phyloP scores from a whole-genome alignment of 2,888 invertebrate species.

The Syrphus vitripennis region DNA sequence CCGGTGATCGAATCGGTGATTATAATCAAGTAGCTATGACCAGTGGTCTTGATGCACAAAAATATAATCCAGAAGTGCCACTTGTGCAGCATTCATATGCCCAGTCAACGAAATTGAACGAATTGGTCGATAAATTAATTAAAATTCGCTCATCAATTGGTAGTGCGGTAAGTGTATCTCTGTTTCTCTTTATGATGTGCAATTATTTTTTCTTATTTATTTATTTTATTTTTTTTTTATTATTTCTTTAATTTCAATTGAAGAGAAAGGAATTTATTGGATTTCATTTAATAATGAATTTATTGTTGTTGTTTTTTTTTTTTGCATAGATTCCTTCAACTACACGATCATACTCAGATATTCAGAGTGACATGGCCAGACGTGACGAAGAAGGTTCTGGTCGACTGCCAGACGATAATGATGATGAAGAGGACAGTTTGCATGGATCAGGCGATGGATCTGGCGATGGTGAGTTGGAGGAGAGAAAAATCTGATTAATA shows the following conservation, averaged over 20 bases:
- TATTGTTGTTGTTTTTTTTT: no score
- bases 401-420: slow-evolving; percentile 75
- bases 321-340: slow-evolving; percentile 78
- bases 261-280: slow-evolving; percentile 38
- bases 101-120: slow-evolving; percentile 78
- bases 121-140: slow-evolving; percentile 79
- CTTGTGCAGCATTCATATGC: slow-evolving; percentile 75
- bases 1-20: slow-evolving; percentile 80
- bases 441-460: slow-evolving; percentile 80
- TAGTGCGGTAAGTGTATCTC: slow-evolving; percentile 76
- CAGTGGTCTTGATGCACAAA: slow-evolving; percentile 78
- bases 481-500: slow-evolving; percentile 26
- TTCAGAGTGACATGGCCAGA: slow-evolving; percentile 81
- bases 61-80: slow-evolving; percentile 81
- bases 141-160: slow-evolving; percentile 80
- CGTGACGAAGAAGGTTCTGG: slow-evolving; percentile 79
- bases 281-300: slow-evolving; percentile 26
- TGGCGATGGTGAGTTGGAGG: slow-evolving; percentile 76
- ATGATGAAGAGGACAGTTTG: slow-evolving; percentile 79
- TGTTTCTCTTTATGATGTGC: background rate
- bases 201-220: background rate
- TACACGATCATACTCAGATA: slow-evolving; percentile 77
- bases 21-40: slow-evolving; percentile 79
- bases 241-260: background rate
- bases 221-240: no score